Base-by-base conservation (phyloP, 2,113 vertebrate genomes). In the Hyla sarda region DNA sequence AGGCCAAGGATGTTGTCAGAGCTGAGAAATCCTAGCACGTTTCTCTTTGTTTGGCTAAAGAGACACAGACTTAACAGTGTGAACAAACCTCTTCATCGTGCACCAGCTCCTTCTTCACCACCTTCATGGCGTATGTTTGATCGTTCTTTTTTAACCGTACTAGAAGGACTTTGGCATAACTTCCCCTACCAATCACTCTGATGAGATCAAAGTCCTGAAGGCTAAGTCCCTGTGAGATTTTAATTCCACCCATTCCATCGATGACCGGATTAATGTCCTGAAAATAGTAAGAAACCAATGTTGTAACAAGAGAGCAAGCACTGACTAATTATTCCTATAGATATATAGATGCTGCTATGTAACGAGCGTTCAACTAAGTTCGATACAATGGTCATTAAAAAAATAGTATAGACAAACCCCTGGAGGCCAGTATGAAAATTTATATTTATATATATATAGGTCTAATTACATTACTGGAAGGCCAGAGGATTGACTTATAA, bases 71-170 rank as follows among this genome's bases (percentile, higher is more conserved):
- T 14, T 2, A n/a, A 21, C 28, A n/a, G 75, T 4, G 2, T 79
- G 1, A 30, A 76, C 94, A 92, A 91, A 98, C 97, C 97, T 99
- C 98, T 0, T 99, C 98, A 0, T 99, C 98, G 0, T 99, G 97
- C 71, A 99, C 98, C 89, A 99, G 92, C 89, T 99, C 98, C 92
- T 99, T 99, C 91, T 99, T 99, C 89, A 99, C 98, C 87, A 99
- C 98, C 91, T 99, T 99, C 98, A 99, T 99, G 88, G 98, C 98
- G 1, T 97, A 99, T 48, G 96, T 90, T 82, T 97, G 96, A 73
- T 97, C 96, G 0, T 97, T 97, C 93, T 99, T 99, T 95, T 99
- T 99, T 73, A 99, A 93, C 69, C 97, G 94, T 32, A 99, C 98
- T 89, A 99, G 90, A 50, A 99, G 96, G 87, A 99, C 98, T 92